These are phyloP conservation scores for Cacatua alba DNA, from an alignment of 2,113 vertebrate species.

Conservation along the genomic window DNA sequence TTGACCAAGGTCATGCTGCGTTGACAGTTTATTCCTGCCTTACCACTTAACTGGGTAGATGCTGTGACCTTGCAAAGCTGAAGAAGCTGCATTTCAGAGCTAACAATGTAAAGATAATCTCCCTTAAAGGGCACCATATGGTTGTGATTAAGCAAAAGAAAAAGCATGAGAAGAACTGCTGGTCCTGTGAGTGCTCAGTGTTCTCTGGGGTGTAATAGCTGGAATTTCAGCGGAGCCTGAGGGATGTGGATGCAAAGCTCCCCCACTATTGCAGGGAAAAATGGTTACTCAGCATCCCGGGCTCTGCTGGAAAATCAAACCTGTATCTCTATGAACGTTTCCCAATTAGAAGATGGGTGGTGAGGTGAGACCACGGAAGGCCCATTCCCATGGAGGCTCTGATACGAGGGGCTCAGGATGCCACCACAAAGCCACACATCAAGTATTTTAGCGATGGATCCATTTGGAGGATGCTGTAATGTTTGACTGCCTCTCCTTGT, in stretches of 20 bases:
- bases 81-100: slow-evolving; percentile 2
- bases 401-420: background rate
- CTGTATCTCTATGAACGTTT: background rate
- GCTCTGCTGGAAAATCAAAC: background rate
- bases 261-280: background rate
- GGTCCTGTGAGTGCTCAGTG: fast-evolving
- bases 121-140: slow-evolving; percentile 19
- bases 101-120: slow-evolving; percentile 37
- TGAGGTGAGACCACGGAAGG: background rate
- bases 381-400: background rate
- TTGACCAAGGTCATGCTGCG: slow-evolving; percentile 7
- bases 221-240: background rate
- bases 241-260: background rate
- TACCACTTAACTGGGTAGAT: background rate
- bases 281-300: background rate
- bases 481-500: background rate
- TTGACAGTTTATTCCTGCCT: background rate
- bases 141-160: slow-evolving; percentile 27
- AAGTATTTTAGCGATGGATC: background rate
- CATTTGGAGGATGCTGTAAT: background rate
- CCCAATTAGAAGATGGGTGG: background rate
- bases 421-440: background rate
- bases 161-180: background rate
- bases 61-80: slow-evolving; percentile 34
- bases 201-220: background rate